A percentile compares a stretch with the other conserved stretches of the same genome.
Evolutionary conservation across 2,113 vertebrate species (phyloP).

Genomic region (Eurystomus gularis): DNA sequence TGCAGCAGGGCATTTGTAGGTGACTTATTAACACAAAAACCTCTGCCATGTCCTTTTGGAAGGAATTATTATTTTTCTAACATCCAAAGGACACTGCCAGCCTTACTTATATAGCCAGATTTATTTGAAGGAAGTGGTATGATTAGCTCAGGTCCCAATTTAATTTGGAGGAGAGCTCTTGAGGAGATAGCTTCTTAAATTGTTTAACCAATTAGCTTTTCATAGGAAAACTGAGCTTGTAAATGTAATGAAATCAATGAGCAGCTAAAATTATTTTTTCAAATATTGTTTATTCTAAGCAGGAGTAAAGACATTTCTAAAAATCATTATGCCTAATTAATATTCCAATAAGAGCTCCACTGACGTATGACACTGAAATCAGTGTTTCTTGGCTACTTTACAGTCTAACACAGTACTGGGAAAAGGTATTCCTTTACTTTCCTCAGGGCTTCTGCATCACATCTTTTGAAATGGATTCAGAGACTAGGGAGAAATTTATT

Average conservation of each 20-base stretch:
- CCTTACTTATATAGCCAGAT: neutral
- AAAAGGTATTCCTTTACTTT: neutral
- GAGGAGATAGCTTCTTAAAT: neutral
- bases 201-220: neutral
- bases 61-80: neutral
- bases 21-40: neutral
- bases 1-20: neutral
- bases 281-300: neutral
- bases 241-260: neutral
- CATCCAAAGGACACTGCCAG: neutral
- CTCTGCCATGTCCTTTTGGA: rapidly evolving
- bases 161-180: neutral
- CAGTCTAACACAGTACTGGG: neutral
- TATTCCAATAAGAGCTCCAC: neutral
- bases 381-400: neutral
- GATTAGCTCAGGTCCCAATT: neutral
- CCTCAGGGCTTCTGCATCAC: neutral
- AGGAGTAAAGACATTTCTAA: neutral
- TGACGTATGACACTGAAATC: neutral
- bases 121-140: neutral
- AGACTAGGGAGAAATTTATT: neutral
- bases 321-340: neutral
- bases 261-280: neutral
- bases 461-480: neutral
- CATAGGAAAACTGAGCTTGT: neutral